Conservation (phyloP, 2,888 invertebrate species). For the Lithophane ornitopus region DNA sequence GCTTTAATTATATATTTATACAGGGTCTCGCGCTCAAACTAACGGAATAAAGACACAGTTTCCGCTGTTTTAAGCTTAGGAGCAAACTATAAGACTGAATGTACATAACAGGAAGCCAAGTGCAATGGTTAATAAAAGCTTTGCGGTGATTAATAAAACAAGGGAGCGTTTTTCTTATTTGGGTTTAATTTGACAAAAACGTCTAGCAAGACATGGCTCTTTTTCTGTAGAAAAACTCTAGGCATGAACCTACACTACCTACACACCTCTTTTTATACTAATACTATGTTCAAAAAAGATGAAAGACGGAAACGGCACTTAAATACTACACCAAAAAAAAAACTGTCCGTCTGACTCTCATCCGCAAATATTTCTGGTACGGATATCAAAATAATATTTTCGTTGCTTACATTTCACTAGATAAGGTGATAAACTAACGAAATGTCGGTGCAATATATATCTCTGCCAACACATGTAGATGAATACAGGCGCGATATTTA, state of each 20-base stretch:
- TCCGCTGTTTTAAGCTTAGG: neutral
- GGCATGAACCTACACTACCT: too few species aligned
- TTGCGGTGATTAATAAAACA: neutral
- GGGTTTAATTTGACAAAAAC: too few species aligned
- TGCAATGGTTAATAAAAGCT: neutral
- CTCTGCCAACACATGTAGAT: neutral
- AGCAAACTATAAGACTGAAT: neutral
- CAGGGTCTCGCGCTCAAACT: slow-evolving; percentile 16
- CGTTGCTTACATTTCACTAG: too few species aligned
- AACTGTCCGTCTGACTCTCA: too few species aligned
- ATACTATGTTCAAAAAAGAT: too few species aligned
- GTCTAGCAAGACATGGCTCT: neutral
- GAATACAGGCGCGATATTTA: neutral
- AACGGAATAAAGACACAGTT: neutral
- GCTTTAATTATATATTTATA: slow-evolving; percentile 12
- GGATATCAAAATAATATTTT: too few species aligned
- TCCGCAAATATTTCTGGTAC: too few species aligned
- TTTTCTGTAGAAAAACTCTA: too few species aligned
- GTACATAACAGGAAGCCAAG: neutral
- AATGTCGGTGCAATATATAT: neutral
- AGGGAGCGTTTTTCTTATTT: too few species aligned
- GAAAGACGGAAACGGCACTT: too few species aligned
- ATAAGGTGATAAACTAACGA: neutral
- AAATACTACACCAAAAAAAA: too few species aligned
- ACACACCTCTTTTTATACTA: too few species aligned